Percentiles rank a stretch among this genome's conserved stretches.
Evolutionary conservation across 1,140 invertebrate genomes (phyloP).

Genomic region (Triops longicaudatus): DNA sequence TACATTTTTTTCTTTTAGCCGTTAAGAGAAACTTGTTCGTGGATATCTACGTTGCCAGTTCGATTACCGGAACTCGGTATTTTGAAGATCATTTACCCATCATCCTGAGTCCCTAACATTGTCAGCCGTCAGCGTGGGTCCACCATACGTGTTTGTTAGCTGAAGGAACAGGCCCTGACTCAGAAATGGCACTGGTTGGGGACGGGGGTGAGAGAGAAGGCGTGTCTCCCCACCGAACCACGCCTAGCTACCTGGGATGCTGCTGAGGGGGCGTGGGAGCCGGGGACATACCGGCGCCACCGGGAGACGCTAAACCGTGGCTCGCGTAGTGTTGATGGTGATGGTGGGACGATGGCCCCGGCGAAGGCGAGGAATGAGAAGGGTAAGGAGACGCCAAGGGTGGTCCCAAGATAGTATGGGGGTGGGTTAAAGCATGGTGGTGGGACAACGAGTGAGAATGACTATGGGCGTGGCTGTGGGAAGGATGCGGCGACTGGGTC

Average conservation of each 20-base stretch:
- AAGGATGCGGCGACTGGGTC: constrained; percentile 41
- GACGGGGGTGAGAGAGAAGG: constrained; percentile 9
- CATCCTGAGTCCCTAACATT: not conserved
- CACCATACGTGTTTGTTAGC: not conserved
- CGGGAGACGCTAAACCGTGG: constrained; percentile 27
- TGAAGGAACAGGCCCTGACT: not conserved
- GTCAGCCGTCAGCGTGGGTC: not conserved
- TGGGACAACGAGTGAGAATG: constrained; percentile 26
- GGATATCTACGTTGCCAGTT: not conserved
- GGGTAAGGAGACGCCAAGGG: constrained; percentile 21
- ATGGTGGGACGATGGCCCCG: constrained; percentile 28
- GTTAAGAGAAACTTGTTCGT: not conserved
- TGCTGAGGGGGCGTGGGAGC: constrained; percentile 9
- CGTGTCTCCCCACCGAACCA: not conserved
- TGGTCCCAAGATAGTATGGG: constrained; percentile 23
- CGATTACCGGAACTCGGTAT: not conserved
- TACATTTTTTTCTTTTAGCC: not conserved
- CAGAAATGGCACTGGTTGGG: not conserved
- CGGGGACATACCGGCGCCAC: not conserved
- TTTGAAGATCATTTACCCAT: not conserved
- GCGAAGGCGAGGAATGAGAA: constrained; percentile 17
- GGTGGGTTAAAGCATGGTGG: constrained; percentile 28
- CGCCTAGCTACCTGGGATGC: constrained; percentile 9
- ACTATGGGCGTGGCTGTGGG: constrained; percentile 31
- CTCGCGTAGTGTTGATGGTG: constrained; percentile 21